phyloP scores from a whole-genome alignment of 2,113 vertebrate genomes.

The Corythaixoides concolor region DNA sequence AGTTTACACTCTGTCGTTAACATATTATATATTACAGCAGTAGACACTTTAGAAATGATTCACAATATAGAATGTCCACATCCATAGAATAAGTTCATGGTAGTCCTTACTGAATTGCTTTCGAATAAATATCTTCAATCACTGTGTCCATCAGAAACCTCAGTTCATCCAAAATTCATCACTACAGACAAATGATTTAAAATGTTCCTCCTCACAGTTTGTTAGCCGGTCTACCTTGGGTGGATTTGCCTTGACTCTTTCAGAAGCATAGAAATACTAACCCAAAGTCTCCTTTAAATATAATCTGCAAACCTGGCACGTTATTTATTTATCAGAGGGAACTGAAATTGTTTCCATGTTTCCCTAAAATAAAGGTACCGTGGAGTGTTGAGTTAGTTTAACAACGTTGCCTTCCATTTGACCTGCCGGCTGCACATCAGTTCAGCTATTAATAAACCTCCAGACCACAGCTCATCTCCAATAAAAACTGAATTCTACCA shows the following conservation, averaged over 20 bases:
- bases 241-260: background rate
- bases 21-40: background rate
- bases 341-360: background rate
- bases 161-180: background rate
- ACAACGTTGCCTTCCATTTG: accelerated
- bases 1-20: background rate
- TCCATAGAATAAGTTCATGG: background rate
- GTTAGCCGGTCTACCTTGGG: background rate
- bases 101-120: background rate
- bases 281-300: background rate
- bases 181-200: background rate
- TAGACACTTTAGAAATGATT: background rate
- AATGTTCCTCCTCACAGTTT: background rate
- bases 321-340: background rate
- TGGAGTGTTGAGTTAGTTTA: background rate
- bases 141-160: background rate
- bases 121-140: background rate
- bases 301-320: background rate
- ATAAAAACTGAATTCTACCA: background rate
- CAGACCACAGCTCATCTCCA: background rate
- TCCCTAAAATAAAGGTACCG: background rate
- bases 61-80: background rate
- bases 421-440: background rate
- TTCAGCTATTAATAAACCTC: background rate
- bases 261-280: background rate